Percentiles rank a stretch among this genome's conserved stretches.
Evolutionary conservation across 92 coral and sea anemone species (phyloP).

Genomic region (Zoanthus gigantus): DNA sequence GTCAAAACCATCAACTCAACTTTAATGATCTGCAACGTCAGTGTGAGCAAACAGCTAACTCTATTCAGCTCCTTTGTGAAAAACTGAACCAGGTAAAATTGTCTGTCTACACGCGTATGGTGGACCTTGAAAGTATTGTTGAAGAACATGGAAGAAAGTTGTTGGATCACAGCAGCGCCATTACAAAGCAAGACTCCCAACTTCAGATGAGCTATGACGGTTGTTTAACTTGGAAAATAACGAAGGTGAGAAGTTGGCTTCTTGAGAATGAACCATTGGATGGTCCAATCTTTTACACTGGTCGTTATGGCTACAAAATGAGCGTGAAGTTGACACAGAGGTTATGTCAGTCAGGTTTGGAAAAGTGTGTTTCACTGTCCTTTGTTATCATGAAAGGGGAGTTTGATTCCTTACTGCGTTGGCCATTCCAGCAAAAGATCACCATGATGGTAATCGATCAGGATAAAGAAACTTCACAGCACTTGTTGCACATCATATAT

Average conservation of each 20-base stretch:
- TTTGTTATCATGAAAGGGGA: slow-evolving; percentile 30
- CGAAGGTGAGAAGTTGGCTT: not conserved
- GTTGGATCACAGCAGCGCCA: not conserved
- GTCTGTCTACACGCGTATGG: too few relatives aligned
- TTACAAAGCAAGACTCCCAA: not conserved
- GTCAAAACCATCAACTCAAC: too few relatives aligned
- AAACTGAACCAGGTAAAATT: too few relatives aligned
- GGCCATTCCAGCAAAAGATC: slow-evolving; percentile 31
- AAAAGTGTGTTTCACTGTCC: not conserved
- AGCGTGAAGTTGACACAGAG: not conserved
- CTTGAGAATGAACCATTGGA: not conserved
- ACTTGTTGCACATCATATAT: not conserved
- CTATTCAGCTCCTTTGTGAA: too few relatives aligned
- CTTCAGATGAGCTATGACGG: not conserved
- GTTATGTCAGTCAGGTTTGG: too few relatives aligned
- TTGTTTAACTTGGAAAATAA: not conserved
- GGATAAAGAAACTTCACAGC: not conserved
- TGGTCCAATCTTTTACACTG: slow-evolving; percentile 17
- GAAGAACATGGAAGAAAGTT: not conserved
- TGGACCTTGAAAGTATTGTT: not conserved
- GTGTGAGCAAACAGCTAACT: too few relatives aligned
- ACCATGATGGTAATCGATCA: slow-evolving; percentile 10
- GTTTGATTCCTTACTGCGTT: slow-evolving; percentile 1
- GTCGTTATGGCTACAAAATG: slow-evolving; percentile 18
- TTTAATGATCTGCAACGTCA: too few relatives aligned